These are phyloP conservation scores for Ctenoplectra terminalis DNA, from an alignment of 1,140 invertebrate species.

Conservation along the genomic window DNA sequence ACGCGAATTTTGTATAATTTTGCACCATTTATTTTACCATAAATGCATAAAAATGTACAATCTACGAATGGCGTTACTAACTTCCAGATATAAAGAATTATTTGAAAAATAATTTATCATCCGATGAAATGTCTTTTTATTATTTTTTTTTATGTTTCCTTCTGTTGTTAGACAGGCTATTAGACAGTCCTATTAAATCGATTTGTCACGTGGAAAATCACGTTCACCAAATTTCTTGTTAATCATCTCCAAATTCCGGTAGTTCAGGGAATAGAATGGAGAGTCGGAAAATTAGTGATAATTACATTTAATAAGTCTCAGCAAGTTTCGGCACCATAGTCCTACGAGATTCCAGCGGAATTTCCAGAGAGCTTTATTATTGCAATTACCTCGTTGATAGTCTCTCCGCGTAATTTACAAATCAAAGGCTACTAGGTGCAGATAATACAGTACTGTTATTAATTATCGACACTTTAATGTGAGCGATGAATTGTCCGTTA, in stretches of 20 bases:
- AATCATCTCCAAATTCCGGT: conserved; percentile 8
- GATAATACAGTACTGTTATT: background rate
- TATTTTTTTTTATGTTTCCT: too few species aligned
- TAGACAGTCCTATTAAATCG: too few species aligned
- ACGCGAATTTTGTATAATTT: too few species aligned
- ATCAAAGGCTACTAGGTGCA: background rate
- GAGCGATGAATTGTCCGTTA: background rate
- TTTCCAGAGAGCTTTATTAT: background rate
- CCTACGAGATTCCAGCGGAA: background rate
- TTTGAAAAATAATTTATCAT: too few species aligned
- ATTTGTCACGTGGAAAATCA: background rate
- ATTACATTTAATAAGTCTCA: conserved; percentile 45
- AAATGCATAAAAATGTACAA: too few species aligned
- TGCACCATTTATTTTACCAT: too few species aligned
- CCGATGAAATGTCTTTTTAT: too few species aligned
- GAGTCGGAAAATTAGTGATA: conserved; percentile 25
- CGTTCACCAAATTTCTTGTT: background rate
- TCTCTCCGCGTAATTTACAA: background rate
- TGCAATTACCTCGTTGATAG: conserved; percentile 13
- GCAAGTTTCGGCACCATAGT: conserved; percentile 14
- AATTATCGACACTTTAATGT: background rate
- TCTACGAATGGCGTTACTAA: too few species aligned
- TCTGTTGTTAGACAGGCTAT: too few species aligned
- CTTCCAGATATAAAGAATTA: too few species aligned
- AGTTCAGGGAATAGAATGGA: conserved; percentile 7